A percentile compares a stretch with the other conserved stretches of the same genome.
Conservation (phyloP, 2,888 invertebrate species). For the Lasioglossum morio region DNA sequence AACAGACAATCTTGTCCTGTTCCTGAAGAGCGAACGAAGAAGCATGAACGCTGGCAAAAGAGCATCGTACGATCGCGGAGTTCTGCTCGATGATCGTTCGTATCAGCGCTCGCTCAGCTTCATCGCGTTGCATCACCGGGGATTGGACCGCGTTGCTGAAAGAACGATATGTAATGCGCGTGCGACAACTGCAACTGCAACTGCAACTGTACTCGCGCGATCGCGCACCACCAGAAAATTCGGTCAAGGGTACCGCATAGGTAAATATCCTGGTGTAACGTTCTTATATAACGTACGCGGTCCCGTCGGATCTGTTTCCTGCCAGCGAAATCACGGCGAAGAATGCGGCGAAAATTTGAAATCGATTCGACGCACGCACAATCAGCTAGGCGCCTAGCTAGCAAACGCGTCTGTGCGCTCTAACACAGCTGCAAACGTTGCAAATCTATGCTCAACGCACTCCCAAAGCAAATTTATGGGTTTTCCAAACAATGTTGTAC, state of each 20-base stretch:
- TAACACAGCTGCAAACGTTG: too few species aligned
- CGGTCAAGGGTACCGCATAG: constrained; percentile 55
- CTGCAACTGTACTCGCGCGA: not conserved
- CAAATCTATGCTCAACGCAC: too few species aligned
- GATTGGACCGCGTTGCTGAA: constrained; percentile 6
- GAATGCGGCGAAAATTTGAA: not conserved
- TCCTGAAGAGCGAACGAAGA: too few species aligned
- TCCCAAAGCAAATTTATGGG: too few species aligned
- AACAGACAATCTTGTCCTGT: too few species aligned
- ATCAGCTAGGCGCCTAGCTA: too few species aligned
- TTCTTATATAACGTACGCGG: constrained; percentile 20
- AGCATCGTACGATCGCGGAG: too few species aligned
- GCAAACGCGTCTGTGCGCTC: too few species aligned
- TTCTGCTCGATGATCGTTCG: too few species aligned
- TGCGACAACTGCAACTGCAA: not conserved
- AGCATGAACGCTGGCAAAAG: too few species aligned
- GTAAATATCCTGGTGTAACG: constrained; percentile 45
- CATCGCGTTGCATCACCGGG: constrained; percentile 34
- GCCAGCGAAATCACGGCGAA: not conserved
- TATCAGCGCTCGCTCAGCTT: constrained; percentile 26
- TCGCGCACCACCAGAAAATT: constrained; percentile 50
- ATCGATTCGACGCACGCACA: too few species aligned
- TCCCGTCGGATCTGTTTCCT: not conserved
- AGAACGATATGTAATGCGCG: constrained; percentile 32
- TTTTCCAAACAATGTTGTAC: too few species aligned